Base-by-base conservation (phyloP, 2,797 vertebrate genomes). In the Furcifer pardalis region DNA sequence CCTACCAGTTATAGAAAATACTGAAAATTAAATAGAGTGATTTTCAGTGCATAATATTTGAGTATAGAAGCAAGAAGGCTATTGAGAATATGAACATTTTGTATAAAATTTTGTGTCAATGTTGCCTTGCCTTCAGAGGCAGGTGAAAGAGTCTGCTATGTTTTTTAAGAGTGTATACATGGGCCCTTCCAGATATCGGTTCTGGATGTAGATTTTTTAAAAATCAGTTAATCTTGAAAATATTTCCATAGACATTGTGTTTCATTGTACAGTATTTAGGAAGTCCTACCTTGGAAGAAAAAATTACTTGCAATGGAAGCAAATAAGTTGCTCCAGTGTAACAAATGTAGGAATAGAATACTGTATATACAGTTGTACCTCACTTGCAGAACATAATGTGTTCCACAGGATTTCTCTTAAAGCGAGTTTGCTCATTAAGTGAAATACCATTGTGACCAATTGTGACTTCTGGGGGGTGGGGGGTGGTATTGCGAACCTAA, bases 211-310 rank as follows among this genome's bases (percentile, higher is more conserved):
- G 0, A 1, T 86, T 87, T 4, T 1, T 49, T 2, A 1, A 37
- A 42, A 42, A 19, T 69, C 62, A 42, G 12, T 52, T 87, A 10
- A 83, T n/a, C 46, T 86, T 84, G n/a, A 13, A 23, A n/a, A n/a
- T n/a, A n/a, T n/a, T n/a, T n/a, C n/a, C n/a, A n/a, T n/a, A n/a
- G n/a, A n/a, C n/a, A 2, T 0, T 66, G 74, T 0, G 0, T 84
- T 71, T 1, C n/a, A n/a, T n/a, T n/a, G n/a, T 17, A 1, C 83
- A 90, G 84, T 60, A n/a, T 17, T 62, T 63, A 62, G 73, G 52
- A 66, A 66, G 82, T 13, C 77, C 42, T 85, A 5, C 1, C 56
- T 0, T 6, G 1, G 52, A 25, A 25, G 15, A 21, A 59, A 59
- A 84, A 83, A 49, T 69, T 13, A 6, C 56, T 66, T 81, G 1